Conservation (phyloP, 92 coral and sea anemone genomes). For the Muricea muricata region DNA sequence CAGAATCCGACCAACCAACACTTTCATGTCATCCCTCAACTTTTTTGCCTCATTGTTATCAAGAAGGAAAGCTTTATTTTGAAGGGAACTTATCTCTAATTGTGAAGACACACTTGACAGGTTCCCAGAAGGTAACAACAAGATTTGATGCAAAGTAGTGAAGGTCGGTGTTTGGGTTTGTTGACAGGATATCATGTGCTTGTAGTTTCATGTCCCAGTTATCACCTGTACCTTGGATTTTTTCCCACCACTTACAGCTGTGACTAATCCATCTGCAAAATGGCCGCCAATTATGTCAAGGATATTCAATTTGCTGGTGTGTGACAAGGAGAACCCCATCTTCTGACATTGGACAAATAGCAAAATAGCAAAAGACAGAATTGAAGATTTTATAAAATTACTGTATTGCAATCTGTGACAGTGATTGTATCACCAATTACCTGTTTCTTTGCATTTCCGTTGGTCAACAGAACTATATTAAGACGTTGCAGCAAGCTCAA, state of each 20-base stretch:
- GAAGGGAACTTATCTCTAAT: too few relatives aligned
- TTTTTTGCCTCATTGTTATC: conserved; percentile 29
- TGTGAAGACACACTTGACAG: too few relatives aligned
- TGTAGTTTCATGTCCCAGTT: conserved; percentile 50
- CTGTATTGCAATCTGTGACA: too few relatives aligned
- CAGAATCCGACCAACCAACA: conserved; percentile 52
- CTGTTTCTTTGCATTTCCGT: conserved; percentile 63
- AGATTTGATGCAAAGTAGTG: too few relatives aligned
- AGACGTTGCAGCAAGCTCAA: conserved; percentile 55
- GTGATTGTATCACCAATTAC: too few relatives aligned
- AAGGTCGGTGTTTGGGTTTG: conserved; percentile 50
- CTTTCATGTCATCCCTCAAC: conserved; percentile 60
- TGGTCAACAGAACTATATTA: conserved; percentile 50
- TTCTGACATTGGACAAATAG: conserved; percentile 44
- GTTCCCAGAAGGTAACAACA: conserved; percentile 38
- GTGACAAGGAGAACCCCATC: conserved; percentile 49
- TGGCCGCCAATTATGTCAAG: conserved; percentile 44
- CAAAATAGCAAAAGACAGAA: too few relatives aligned
- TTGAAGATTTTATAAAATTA: conserved; percentile 37
- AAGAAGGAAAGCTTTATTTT: too few relatives aligned
- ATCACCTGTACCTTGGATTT: conserved; percentile 63
- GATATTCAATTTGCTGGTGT: conserved; percentile 44
- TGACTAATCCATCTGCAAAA: conserved; percentile 56
- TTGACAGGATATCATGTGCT: conserved; percentile 50
- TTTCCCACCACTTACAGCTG: conserved; percentile 42